Percentiles rank a stretch among this genome's conserved stretches.
phyloP scores from a whole-genome alignment of 2,113 vertebrate genomes.

The Emydura subglobosa region DNA sequence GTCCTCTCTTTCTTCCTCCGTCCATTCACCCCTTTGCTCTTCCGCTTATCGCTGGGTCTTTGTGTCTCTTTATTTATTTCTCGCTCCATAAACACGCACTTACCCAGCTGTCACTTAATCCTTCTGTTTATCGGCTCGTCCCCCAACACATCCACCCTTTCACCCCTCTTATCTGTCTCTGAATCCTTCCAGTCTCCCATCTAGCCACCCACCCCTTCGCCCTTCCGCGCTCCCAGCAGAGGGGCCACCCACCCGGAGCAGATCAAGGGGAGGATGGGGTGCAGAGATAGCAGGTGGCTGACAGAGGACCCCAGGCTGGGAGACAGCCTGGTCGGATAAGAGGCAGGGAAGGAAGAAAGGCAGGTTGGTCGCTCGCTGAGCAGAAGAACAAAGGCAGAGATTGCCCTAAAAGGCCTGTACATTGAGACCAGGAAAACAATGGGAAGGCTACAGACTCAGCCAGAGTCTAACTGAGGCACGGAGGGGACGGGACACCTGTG shows the following conservation, averaged over 20 bases:
- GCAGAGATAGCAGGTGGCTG: not conserved
- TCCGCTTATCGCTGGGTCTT: too few species aligned
- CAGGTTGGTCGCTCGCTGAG: not conserved
- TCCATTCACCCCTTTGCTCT: not conserved
- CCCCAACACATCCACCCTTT: not conserved
- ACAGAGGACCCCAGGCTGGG: not conserved
- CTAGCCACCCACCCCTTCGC: not conserved
- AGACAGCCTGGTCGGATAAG: not conserved
- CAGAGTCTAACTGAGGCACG: not conserved
- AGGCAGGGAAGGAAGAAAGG: not conserved
- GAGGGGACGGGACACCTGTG: too few species aligned
- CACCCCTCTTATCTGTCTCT: not conserved
- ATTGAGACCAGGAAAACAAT: not conserved
- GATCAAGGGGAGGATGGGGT: not conserved
- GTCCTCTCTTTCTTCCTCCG: not conserved
- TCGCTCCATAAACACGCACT: not conserved
- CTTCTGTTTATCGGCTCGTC: not conserved
- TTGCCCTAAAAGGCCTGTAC: not conserved
- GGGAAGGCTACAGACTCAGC: not conserved
- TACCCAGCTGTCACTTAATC: not conserved
- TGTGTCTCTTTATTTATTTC: not conserved
- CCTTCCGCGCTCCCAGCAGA: not conserved
- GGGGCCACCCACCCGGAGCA: not conserved
- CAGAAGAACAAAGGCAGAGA: not conserved
- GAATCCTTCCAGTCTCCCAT: not conserved